phyloP scores from a whole-genome alignment of 2,797 vertebrate species.

The Danio aesculapii region DNA sequence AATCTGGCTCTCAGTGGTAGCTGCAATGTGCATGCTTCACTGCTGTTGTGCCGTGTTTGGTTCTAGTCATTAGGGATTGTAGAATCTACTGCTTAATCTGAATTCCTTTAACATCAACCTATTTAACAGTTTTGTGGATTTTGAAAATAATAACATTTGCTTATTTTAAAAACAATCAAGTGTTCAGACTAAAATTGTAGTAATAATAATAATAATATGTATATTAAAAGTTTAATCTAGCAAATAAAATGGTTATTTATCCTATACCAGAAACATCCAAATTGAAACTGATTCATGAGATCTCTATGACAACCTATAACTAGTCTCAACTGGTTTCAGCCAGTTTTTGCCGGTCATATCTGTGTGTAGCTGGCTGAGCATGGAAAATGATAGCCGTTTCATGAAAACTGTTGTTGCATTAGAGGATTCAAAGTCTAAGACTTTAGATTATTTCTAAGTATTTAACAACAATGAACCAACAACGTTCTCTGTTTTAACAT shows the following conservation, averaged over 20 bases:
- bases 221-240: neutral
- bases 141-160: neutral
- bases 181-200: neutral
- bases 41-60: neutral
- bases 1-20: conserved; percentile 22
- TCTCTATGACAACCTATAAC: neutral
- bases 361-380: neutral
- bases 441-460: neutral
- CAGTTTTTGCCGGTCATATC: conserved; percentile 8
- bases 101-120: neutral
- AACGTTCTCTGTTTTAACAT: neutral
- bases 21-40: conserved; percentile 21
- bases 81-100: neutral
- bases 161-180: neutral
- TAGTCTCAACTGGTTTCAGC: conserved; percentile 16
- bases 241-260: neutral
- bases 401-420: neutral
- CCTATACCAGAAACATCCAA: neutral
- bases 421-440: too few relatives aligned
- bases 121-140: neutral
- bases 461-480: neutral
- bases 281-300: neutral
- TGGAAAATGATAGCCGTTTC: neutral
- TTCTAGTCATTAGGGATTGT: neutral
- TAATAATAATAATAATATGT: neutral